Conservation (phyloP, 2,888 invertebrate genomes). For the Idaea aversata region DNA sequence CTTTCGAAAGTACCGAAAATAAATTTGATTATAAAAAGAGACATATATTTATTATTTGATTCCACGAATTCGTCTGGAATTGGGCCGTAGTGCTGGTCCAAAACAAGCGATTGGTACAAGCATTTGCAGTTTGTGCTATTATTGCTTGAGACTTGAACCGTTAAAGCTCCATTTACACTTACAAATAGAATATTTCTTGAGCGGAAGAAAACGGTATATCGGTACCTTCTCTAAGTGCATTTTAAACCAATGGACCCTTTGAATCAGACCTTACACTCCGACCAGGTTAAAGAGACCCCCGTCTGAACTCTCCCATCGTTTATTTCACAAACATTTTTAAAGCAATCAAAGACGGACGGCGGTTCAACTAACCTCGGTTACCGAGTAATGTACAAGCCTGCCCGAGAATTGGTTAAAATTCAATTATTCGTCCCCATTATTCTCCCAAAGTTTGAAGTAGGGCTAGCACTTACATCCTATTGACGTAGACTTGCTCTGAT, state of each 20-base stretch:
- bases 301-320: conserved; percentile 10
- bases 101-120: no score
- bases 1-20: no score
- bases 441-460: conserved; percentile 53
- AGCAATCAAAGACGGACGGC: conserved; percentile 9
- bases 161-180: neutral
- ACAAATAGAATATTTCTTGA: neutral
- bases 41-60: no score
- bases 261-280: conserved; percentile 37
- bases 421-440: conserved; percentile 65
- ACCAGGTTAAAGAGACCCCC: conserved; percentile 36
- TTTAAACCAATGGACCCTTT: conserved; percentile 63
- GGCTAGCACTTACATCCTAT: conserved; percentile 49
- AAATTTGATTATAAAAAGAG: no score
- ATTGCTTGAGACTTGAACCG: neutral
- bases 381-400: conserved; percentile 40
- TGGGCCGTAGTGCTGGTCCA: no score
- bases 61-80: no score
- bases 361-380: conserved; percentile 35
- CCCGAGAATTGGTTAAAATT: conserved; percentile 65
- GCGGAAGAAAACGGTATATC: conserved; percentile 47
- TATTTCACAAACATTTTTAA: conserved; percentile 20
- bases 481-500: conserved; percentile 42
- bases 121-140: no score
- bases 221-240: conserved; percentile 58